A percentile compares a stretch with the other conserved stretches of the same genome.
These are phyloP conservation scores for Centropus bengalensis DNA, from an alignment of 2,113 vertebrate genomes.

Conservation along the genomic window DNA sequence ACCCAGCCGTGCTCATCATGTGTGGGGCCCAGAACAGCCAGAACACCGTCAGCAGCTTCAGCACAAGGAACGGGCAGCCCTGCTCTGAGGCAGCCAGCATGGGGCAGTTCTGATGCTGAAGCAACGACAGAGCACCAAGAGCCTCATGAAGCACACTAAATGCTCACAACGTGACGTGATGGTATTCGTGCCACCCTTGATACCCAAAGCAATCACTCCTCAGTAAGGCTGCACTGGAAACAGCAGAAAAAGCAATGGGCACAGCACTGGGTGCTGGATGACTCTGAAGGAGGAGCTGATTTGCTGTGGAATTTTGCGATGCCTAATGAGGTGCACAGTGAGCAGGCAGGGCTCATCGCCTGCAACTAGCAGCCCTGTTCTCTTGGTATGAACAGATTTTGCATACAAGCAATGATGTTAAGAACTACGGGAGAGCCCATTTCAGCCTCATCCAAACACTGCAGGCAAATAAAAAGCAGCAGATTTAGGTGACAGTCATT, in stretches of 20 bases:
- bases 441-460: conserved; percentile 1
- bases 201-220: conserved; percentile 60
- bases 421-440: neutral
- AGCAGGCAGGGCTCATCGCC: conserved; percentile 38
- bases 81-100: neutral
- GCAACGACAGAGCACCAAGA: neutral
- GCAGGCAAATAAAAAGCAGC: neutral
- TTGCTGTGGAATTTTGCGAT: conserved; percentile 33
- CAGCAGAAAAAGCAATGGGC: conserved; percentile 15
- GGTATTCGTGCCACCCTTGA: conserved; percentile 26
- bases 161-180: conserved; percentile 5
- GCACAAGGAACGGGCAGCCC: neutral
- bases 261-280: conserved; percentile 19
- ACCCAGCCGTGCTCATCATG: neutral
- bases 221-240: conserved; percentile 1
- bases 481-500: neutral
- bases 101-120: neutral
- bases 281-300: conserved; percentile 37
- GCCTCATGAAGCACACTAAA: conserved; percentile 12
- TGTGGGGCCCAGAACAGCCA: neutral
- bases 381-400: conserved; percentile 41
- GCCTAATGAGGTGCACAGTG: conserved; percentile 48
- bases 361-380: conserved; percentile 46
- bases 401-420: neutral
- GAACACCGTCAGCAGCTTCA: neutral